These are phyloP conservation scores for Lutraria rhynchaena DNA, from an alignment of 1,140 invertebrate species.

Conservation along the genomic window DNA sequence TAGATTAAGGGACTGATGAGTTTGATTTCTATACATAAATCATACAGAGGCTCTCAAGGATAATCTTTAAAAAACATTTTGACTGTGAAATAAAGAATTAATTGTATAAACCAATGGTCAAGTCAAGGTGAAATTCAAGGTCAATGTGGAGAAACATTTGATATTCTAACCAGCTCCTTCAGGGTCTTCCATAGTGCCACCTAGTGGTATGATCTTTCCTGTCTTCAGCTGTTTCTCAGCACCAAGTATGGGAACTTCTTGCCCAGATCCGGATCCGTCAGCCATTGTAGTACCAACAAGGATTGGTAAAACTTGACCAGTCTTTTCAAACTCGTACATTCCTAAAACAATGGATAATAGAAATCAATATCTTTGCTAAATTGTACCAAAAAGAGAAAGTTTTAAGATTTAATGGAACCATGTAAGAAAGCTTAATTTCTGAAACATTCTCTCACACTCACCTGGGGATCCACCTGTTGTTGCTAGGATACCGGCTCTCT, in stretches of 20 bases:
- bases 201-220: slow-evolving; percentile 74
- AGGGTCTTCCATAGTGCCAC: slow-evolving; percentile 80
- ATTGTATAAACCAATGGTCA: too few relatives aligned
- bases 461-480: slow-evolving; percentile 79
- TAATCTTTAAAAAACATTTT: too few relatives aligned
- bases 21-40: too few relatives aligned
- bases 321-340: slow-evolving; percentile 77
- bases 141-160: neutral
- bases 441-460: too few relatives aligned
- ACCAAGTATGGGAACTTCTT: slow-evolving; percentile 77
- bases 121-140: too few relatives aligned
- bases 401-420: too few relatives aligned
- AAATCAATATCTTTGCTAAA: too few relatives aligned
- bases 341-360: slow-evolving; percentile 66
- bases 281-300: slow-evolving; percentile 78
- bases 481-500: slow-evolving; percentile 74
- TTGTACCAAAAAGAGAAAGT: too few relatives aligned
- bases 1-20: too few relatives aligned
- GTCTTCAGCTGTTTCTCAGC: slow-evolving; percentile 71
- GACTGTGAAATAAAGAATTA: too few relatives aligned
- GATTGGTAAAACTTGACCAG: slow-evolving; percentile 78
- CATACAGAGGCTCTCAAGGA: too few relatives aligned
- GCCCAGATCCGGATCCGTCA: slow-evolving; percentile 73
- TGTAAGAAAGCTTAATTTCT: too few relatives aligned
- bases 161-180: slow-evolving; percentile 72